Conservation (phyloP, 2,113 vertebrate species). For the Catagonus wagneri region DNA sequence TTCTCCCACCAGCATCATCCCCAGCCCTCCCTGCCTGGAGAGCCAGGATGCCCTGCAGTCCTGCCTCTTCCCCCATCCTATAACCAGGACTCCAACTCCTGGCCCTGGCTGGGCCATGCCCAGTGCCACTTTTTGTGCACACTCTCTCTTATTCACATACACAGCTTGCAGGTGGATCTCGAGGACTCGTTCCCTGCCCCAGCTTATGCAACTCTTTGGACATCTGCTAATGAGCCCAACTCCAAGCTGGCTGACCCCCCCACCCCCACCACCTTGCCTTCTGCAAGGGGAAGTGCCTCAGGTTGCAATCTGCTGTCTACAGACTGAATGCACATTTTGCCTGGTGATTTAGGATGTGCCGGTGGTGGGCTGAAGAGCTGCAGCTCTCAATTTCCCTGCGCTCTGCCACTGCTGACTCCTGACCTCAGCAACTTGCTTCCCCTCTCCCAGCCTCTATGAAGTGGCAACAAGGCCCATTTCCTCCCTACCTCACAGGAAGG, state of each 20-base stretch:
- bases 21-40: neutral
- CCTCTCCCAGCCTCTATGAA: neutral
- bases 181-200: neutral
- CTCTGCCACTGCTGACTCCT: neutral
- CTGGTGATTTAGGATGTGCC: neutral
- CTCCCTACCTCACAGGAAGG: neutral
- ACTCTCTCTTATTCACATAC: neutral
- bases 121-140: too few species aligned
- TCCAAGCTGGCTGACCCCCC: neutral
- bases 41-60: neutral
- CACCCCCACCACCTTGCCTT: neutral
- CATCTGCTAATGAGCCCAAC: neutral
- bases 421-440: neutral
- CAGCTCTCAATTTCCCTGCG: neutral
- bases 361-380: neutral
- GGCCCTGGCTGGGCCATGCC: neutral
- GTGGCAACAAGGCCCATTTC: neutral
- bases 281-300: slow-evolving; percentile 7
- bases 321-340: neutral
- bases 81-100: neutral
- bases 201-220: neutral
- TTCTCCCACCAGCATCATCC: neutral
- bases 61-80: neutral
- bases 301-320: neutral
- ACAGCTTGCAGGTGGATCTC: neutral